Conservation (phyloP, 2,797 vertebrate genomes). For the Bradypodion ventrale region DNA sequence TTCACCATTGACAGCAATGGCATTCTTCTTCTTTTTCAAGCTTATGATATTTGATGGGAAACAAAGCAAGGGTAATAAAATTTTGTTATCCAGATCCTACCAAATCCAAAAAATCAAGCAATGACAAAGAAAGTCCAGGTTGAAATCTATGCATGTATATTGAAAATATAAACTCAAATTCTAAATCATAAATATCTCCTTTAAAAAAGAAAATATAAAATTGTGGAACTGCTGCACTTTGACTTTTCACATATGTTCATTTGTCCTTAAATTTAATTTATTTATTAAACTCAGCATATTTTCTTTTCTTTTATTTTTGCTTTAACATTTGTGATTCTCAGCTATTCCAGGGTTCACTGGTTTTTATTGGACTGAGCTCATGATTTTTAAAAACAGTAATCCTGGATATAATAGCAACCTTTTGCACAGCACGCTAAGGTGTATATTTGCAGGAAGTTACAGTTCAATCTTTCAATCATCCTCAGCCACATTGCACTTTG, state of each 20-base stretch:
- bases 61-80: neutral
- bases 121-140: neutral
- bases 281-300: slow-evolving; percentile 15
- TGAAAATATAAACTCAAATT: neutral
- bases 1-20: neutral
- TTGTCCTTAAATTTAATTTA: neutral
- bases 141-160: neutral
- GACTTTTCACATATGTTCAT: neutral
- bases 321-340: slow-evolving; percentile 5
- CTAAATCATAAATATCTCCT: neutral
- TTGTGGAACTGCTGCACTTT: neutral
- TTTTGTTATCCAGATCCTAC: neutral
- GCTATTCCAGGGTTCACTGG: neutral
- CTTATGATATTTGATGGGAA: neutral
- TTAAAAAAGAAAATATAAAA: neutral
- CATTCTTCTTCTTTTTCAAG: neutral
- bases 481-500: slow-evolving; percentile 47
- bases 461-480: slow-evolving; percentile 22
- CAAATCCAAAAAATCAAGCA: neutral
- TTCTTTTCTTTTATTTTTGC: neutral
- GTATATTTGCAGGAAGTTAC: neutral
- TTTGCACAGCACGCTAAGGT: fast-evolving
- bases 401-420: neutral
- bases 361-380: slow-evolving; percentile 1
- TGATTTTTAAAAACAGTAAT: neutral